Evolutionary conservation across 2,888 invertebrate genomes (phyloP), one percentile per base, ranked within the genome.

Genomic region (Cerastis rubricosa): DNA sequence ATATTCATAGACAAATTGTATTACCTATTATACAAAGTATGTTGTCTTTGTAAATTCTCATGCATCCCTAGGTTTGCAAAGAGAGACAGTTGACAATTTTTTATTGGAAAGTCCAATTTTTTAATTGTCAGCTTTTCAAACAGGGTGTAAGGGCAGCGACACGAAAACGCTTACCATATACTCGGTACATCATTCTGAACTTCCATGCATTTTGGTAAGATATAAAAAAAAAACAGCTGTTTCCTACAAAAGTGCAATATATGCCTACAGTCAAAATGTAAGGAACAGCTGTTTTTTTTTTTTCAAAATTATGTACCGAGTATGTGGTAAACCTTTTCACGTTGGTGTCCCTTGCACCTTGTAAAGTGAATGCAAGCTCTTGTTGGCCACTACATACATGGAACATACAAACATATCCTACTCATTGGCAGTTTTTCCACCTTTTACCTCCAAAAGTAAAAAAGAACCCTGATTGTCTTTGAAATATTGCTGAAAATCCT

Each of bases 401-500:
- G 35, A 7, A 63, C 22, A 35, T 19, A 12, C 35, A 63, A 40
- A 40, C 35, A 63, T 63, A 63, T 63, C 7, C 61, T 35, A 61
- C 29, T 29, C 29, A 61, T 22, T 7, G 61, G 12, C 22, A 63
- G 35, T 63, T 63, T 22, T 35, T 12, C 35, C 35, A 35, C 40
- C 63, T 40, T 40, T 40, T 12, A n/a, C 14, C 1, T n/a, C 8
- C 40, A 63, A 40, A 14, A 59, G 19, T 19, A 11, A 63, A 63
- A 61, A 61, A 35, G 11, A 63, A 40, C 1, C 6, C 35, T n/a
- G 12, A 54, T 40, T 6, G 40, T 75, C 63, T 73, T 51, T 19
- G n/a, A 71, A 29, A 45, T 65, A 57, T 64, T 67, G 43, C 74
- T 74, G 70, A 79, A 87, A 78, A 78, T 61, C 43, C 63, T 76